Conservation (phyloP, 1,140 invertebrate species). For the Cydia fagiglandana region DNA sequence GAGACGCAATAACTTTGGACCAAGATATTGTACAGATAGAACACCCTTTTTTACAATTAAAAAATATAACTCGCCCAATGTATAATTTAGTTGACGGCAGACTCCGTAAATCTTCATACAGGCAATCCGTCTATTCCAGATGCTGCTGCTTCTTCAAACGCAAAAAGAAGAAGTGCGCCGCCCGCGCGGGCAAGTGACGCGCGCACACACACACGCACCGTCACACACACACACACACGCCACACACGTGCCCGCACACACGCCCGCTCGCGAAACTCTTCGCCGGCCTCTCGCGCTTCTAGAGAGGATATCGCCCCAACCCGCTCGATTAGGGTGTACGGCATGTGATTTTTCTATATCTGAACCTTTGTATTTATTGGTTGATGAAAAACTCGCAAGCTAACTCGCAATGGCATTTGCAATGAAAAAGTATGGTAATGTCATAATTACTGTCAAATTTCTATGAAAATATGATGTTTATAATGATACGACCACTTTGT, state of each 20-base stretch:
- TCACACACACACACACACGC: conserved; percentile 28
- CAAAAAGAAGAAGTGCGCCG: conserved; percentile 96
- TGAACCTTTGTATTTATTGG: background rate
- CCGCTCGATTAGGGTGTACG: background rate
- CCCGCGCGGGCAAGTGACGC: conserved; percentile 87
- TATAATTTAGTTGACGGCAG: conserved; percentile 49
- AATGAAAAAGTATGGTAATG: too few relatives aligned
- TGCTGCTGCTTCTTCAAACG: conserved; percentile 98
- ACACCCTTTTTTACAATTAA: too few relatives aligned
- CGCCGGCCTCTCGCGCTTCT: background rate
- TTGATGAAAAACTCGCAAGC: background rate
- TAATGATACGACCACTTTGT: background rate
- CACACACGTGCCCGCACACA: background rate
- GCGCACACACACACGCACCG: conserved; percentile 46
- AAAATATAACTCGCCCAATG: too few relatives aligned
- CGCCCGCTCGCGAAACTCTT: background rate
- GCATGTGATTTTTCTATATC: background rate
- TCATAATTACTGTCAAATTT: too few relatives aligned
- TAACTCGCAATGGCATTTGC: background rate
- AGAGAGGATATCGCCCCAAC: background rate
- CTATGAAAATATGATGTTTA: too few relatives aligned
- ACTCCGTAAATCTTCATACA: conserved; percentile 76
- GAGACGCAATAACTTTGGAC: too few relatives aligned
- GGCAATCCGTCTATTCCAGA: conserved; percentile 84
- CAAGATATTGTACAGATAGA: too few relatives aligned